Base-by-base conservation (phyloP, 2,888 invertebrate genomes). In the Dryadula phaetusa region DNA sequence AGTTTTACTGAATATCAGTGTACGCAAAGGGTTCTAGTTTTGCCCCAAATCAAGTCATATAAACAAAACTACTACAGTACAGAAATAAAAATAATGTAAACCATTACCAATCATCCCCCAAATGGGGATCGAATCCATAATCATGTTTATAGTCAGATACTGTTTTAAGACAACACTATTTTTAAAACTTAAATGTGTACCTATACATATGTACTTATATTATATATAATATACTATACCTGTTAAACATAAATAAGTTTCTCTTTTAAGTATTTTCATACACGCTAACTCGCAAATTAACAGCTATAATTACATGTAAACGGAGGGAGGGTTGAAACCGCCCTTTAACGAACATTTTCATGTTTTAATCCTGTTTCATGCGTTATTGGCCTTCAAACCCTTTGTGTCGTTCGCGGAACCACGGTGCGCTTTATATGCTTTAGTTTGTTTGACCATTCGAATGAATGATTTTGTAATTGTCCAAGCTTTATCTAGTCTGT, bases 301-400 rank as follows among this genome's bases (percentile, higher is more conserved):
- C 88, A 86, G 83, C 82, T 85, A 87, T 90, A 90, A 90, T 90
- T 88, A 88, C 86, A 85, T 79, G 81, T 82, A 82, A 81, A 82
- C 78, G 69, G 73, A 74, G 74, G 76, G 75, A 76, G 82, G 79
- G 76, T 71, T 69, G 71, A 78, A 81, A 79, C 80, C 78, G 83
- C 87, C 88, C 89, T 87, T 88, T 87, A 83, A 79, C 78, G 82
- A 80, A 76, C 87, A 85, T 90, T 88, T 91, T 87, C 90, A 88
- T 89, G 89, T 91, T 89, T 87, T 85, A 92, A 91, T 91, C 91
- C 85, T 85, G 90, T 92, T 91, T 87, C 89, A 92, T 91, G 91
- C 91, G 87, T 92, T 91, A 92, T 92, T 92, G 90, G 87, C 80
- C 75, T 71, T 74, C 76, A 77, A 79, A 80, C 87, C 87, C 87